A percentile compares a stretch with the other conserved stretches of the same genome.
Conservation (phyloP, 2,113 vertebrate species). For the Dermatemys mawii region DNA sequence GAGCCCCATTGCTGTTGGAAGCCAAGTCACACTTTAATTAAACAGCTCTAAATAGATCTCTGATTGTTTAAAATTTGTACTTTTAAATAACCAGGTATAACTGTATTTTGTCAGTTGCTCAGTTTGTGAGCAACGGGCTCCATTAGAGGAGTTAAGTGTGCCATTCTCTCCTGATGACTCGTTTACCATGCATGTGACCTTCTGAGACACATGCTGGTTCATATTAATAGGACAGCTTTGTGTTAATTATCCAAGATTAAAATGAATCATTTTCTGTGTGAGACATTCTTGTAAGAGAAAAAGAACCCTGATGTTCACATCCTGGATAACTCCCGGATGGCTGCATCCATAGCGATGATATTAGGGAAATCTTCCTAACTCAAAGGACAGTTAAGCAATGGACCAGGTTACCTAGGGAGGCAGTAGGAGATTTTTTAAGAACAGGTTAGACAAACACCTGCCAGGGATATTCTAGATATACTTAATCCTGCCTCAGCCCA, state of each 20-base stretch:
- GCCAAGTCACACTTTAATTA: neutral
- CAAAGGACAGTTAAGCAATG: too few species aligned
- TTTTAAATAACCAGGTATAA: constrained; percentile 5
- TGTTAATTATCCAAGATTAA: constrained; percentile 59
- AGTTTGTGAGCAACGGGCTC: constrained; percentile 48
- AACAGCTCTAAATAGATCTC: neutral
- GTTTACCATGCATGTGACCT: neutral
- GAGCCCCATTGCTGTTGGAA: neutral
- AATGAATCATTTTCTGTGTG: neutral
- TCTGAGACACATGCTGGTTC: neutral
- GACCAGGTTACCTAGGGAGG: too few species aligned
- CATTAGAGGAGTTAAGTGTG: constrained; percentile 8
- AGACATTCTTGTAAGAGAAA: constrained; percentile 19
- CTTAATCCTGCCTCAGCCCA: too few species aligned
- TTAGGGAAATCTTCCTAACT: neutral
- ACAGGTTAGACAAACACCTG: too few species aligned
- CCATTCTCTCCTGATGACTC: neutral
- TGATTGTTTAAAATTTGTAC: constrained; percentile 4
- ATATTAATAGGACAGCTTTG: constrained; percentile 1
- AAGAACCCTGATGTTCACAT: neutral
- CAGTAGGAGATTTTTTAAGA: too few species aligned
- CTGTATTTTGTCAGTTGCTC: neutral
- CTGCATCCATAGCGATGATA: neutral
- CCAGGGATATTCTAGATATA: too few species aligned
- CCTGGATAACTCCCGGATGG: neutral